These are phyloP conservation scores for Apogon hyalosoma DNA, from an alignment of 2,797 vertebrate genomes.

Conservation along the genomic window DNA sequence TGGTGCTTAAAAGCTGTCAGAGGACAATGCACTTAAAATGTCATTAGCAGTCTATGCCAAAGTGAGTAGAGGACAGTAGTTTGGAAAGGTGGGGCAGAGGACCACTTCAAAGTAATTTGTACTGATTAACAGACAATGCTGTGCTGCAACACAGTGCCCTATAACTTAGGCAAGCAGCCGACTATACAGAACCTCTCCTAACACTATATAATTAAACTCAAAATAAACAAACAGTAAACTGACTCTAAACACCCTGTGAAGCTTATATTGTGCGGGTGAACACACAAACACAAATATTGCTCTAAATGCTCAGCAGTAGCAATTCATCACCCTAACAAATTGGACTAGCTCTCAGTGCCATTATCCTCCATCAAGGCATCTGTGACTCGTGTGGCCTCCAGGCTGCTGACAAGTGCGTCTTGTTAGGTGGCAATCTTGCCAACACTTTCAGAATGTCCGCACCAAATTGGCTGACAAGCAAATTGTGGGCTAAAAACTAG, in stretches of 20 bases:
- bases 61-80: constrained; percentile 23
- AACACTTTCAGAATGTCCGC: constrained; percentile 34
- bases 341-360: constrained; percentile 39
- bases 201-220: constrained; percentile 38
- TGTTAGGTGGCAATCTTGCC: constrained; percentile 46
- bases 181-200: constrained; percentile 15
- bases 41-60: constrained; percentile 49
- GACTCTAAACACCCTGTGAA: constrained; percentile 20
- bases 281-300: constrained; percentile 44
- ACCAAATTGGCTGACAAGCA: constrained; percentile 46
- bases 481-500: constrained; percentile 40
- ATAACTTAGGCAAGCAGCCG: constrained; percentile 9
- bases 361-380: constrained; percentile 49
- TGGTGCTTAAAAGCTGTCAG: constrained; percentile 17
- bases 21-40: constrained; percentile 56
- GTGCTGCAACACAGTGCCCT: background rate
- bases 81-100: constrained; percentile 27
- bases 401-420: constrained; percentile 52
- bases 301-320: constrained; percentile 25
- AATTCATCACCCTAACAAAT: constrained; percentile 66
- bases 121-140: constrained; percentile 25
- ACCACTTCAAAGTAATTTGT: constrained; percentile 28
- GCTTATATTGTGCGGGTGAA: constrained; percentile 16
- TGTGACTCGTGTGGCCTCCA: constrained; percentile 37
- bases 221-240: constrained; percentile 53